Percentiles rank a stretch among this genome's conserved stretches.
Conservation (phyloP, 2,888 invertebrate species). For the Epirrhoe alternata region DNA sequence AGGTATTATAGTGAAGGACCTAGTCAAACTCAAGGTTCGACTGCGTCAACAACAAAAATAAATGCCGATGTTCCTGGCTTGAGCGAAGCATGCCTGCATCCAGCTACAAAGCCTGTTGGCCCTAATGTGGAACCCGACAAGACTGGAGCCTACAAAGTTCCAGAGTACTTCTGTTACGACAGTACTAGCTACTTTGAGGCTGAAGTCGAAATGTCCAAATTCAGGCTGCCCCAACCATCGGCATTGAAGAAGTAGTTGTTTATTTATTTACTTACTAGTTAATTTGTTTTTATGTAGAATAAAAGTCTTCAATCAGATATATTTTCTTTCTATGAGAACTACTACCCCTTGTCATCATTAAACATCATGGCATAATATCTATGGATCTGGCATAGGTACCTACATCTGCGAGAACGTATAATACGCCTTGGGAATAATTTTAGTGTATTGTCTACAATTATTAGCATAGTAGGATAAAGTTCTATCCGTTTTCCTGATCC, state of each 20-base stretch:
- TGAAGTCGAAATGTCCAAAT: conserved; percentile 93
- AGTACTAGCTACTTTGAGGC: conserved; percentile 92
- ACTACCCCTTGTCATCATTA: neutral
- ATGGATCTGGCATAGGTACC: too few relatives aligned
- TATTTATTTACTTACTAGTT: neutral
- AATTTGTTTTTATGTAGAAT: neutral
- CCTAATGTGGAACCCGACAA: conserved; percentile 89
- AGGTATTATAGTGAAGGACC: conserved; percentile 62
- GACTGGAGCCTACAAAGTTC: conserved; percentile 91
- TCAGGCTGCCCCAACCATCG: conserved; percentile 91
- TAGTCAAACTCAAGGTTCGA: conserved; percentile 46
- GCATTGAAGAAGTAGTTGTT: conserved; percentile 70
- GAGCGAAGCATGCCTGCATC: conserved; percentile 84
- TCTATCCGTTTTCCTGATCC: too few relatives aligned
- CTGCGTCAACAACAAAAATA: conserved; percentile 43
- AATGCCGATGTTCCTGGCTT: conserved; percentile 86
- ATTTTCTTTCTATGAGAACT: neutral
- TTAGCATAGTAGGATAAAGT: too few relatives aligned
- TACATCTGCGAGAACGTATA: too few relatives aligned
- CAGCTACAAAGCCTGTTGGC: conserved; percentile 86
- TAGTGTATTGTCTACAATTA: too few relatives aligned
- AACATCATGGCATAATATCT: too few relatives aligned
- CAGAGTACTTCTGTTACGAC: conserved; percentile 94
- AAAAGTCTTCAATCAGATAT: neutral
- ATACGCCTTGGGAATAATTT: too few relatives aligned